Evolutionary conservation across 2,797 vertebrate genomes (phyloP).

Genomic region (Channallabes apus): DNA sequence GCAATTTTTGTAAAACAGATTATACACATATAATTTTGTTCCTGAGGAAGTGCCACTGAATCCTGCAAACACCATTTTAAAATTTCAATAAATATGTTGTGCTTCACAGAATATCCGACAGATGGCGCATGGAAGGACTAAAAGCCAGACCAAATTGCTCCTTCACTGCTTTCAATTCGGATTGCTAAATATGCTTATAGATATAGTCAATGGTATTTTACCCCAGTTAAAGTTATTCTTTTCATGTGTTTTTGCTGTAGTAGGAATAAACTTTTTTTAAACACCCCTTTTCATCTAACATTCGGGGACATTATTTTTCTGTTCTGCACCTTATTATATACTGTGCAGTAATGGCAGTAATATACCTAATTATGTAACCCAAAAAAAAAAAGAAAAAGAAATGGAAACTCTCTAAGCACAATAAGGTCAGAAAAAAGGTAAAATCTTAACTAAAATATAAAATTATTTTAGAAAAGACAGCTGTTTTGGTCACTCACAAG

Average conservation of each 20-base stretch:
- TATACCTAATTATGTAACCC: not conserved
- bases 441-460: not conserved
- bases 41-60: too few relatives aligned
- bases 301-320: conserved; percentile 9
- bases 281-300: not conserved
- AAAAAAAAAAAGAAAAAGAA: not conserved
- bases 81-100: too few relatives aligned
- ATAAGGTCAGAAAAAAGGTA: not conserved
- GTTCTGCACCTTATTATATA: not conserved
- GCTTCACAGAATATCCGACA: too few relatives aligned
- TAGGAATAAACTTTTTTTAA: not conserved
- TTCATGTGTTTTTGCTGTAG: not conserved
- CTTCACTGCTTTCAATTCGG: too few relatives aligned
- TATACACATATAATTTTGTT: not conserved
- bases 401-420: not conserved
- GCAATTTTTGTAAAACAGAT: not conserved
- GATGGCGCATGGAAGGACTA: too few relatives aligned
- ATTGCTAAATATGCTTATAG: not conserved
- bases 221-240: not conserved
- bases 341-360: too few relatives aligned
- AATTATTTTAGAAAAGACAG: not conserved
- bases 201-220: not conserved
- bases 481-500: not conserved
- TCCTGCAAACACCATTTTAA: too few relatives aligned
- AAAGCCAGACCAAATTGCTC: too few relatives aligned